phyloP scores from a whole-genome alignment of 2,888 invertebrate species.

The Melinaea marsaeus region DNA sequence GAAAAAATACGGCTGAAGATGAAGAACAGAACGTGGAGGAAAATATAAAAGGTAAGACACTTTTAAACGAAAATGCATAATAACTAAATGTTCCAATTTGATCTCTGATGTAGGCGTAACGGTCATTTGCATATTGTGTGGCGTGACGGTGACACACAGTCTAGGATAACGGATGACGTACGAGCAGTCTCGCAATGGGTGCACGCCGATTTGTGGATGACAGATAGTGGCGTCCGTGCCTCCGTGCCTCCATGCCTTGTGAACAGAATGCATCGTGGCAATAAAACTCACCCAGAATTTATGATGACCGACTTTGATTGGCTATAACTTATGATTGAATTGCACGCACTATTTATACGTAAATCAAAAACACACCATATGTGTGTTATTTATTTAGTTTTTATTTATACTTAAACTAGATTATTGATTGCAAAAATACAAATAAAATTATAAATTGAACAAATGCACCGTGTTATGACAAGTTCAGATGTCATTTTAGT shows the following conservation, averaged over 20 bases:
- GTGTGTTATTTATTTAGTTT: too few species aligned
- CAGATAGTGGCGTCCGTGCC: conserved; percentile 37
- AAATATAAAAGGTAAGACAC: conserved; percentile 22
- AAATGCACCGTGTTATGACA: too few species aligned
- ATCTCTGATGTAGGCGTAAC: conserved; percentile 11
- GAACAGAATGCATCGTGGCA: conserved; percentile 28
- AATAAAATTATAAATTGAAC: too few species aligned
- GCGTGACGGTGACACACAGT: conserved; percentile 61
- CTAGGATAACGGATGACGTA: conserved; percentile 67
- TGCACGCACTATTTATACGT: not conserved
- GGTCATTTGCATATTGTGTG: conserved; percentile 43
- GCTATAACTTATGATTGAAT: conserved; percentile 7
- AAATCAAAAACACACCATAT: too few species aligned
- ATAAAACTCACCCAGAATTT: conserved; percentile 24
- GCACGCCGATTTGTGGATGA: conserved; percentile 53
- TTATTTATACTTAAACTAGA: too few species aligned
- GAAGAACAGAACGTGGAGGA: conserved; percentile 19
- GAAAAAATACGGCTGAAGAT: conserved; percentile 33
- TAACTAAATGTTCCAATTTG: not conserved
- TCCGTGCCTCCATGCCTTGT: conserved; percentile 25
- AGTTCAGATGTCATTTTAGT: too few species aligned
- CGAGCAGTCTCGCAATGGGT: conserved; percentile 53
- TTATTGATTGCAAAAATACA: too few species aligned
- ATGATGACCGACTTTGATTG: conserved; percentile 16
- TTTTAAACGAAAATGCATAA: not conserved